phyloP scores from a whole-genome alignment of 2,113 vertebrate species.

The Grus americana region DNA sequence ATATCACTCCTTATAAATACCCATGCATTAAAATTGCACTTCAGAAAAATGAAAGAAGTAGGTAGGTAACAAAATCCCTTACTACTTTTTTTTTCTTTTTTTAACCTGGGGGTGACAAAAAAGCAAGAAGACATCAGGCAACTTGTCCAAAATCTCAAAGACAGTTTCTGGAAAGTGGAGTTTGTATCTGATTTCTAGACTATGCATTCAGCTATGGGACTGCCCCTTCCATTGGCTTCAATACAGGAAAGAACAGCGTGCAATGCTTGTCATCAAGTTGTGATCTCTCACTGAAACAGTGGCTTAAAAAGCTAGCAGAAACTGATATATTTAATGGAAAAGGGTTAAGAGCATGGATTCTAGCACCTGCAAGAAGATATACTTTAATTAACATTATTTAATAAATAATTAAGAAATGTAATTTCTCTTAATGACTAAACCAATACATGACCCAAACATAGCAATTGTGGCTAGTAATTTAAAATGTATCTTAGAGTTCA shows the following conservation, averaged over 20 bases:
- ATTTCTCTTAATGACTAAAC: background rate
- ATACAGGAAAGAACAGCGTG: background rate
- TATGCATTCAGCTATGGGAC: background rate
- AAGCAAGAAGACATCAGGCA: background rate
- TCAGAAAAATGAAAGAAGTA: background rate
- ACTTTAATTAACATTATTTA: background rate
- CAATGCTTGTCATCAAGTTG: background rate
- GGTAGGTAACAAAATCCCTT: background rate
- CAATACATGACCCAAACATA: background rate
- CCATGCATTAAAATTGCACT: background rate
- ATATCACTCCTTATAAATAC: background rate
- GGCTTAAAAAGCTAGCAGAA: background rate
- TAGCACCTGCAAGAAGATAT: background rate
- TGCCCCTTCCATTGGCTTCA: background rate
- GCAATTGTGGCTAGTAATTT: background rate
- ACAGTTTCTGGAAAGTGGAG: background rate
- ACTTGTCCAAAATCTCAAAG: background rate
- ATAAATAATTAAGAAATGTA: background rate
- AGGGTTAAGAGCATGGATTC: background rate
- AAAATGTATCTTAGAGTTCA: background rate
- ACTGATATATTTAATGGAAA: background rate
- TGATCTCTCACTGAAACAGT: background rate
- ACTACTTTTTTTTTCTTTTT: background rate
- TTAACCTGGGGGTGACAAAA: background rate
- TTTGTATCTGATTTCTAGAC: background rate